These are phyloP conservation scores for Arenaria interpres DNA, from an alignment of 2,113 vertebrate species.

Conservation along the genomic window DNA sequence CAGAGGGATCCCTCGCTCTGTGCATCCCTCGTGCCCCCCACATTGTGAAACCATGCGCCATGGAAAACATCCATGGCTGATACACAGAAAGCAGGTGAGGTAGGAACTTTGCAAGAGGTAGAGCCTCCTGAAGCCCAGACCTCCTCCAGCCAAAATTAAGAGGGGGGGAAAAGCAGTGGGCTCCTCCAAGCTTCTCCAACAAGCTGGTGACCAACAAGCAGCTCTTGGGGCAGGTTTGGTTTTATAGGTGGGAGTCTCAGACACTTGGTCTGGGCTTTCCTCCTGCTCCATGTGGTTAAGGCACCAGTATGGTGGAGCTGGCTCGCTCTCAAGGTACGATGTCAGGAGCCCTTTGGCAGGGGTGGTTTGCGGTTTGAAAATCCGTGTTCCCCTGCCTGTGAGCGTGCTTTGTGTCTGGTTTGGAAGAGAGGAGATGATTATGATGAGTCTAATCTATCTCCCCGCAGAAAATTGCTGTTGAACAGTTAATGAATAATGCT, in stretches of 20 bases:
- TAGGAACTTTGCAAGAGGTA: neutral
- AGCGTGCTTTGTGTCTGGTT: neutral
- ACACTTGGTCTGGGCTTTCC: neutral
- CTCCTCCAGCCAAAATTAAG: neutral
- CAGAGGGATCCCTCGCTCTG: neutral
- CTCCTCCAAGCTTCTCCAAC: neutral
- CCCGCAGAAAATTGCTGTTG: neutral
- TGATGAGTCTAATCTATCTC: neutral
- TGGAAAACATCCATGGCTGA: neutral
- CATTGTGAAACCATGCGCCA: neutral
- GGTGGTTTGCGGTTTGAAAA: neutral
- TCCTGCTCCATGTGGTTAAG: neutral
- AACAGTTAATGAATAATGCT: neutral
- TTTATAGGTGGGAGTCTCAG: neutral
- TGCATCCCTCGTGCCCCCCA: accelerated
- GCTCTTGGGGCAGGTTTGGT: neutral
- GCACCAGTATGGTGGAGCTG: accelerated
- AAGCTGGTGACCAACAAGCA: too few relatives aligned
- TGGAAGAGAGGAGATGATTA: neutral
- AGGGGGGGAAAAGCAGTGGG: neutral
- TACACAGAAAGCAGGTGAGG: neutral
- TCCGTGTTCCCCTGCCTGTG: accelerated
- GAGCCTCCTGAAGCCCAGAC: neutral
- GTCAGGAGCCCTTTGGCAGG: neutral
- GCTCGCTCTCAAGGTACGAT: accelerated